Evolutionary conservation across 2,797 vertebrate species (phyloP).

Genomic region (Phoeniculus purpureus): DNA sequence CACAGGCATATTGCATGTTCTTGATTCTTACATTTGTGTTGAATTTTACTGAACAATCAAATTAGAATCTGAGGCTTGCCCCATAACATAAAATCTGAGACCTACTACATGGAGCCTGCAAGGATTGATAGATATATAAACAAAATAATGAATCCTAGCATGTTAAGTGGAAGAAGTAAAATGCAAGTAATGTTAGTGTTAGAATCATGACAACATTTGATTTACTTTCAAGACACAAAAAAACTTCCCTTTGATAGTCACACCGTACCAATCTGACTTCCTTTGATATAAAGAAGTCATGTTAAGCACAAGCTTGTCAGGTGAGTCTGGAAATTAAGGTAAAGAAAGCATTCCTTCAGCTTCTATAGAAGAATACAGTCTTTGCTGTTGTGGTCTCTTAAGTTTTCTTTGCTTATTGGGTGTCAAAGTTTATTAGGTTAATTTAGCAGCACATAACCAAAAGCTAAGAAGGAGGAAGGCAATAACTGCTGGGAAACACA

Average conservation of each 20-base stretch:
- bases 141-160: background rate
- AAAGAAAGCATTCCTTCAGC: background rate
- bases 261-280: accelerated
- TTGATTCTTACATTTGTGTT: background rate
- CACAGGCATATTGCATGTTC: background rate
- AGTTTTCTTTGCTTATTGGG: background rate
- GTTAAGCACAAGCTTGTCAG: background rate
- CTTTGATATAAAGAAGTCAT: background rate
- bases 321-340: background rate
- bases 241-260: background rate
- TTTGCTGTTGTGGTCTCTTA: background rate
- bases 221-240: background rate
- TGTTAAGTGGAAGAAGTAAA: background rate
- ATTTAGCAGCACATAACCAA: background rate
- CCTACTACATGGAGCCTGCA: background rate
- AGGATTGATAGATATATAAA: background rate
- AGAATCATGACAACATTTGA: background rate
- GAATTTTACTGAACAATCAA: background rate
- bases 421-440: background rate
- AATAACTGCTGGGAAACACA: background rate
- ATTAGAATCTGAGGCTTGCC: accelerated
- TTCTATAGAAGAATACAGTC: accelerated
- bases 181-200: background rate
- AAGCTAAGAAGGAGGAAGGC: background rate
- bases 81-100: background rate